Evolutionary conservation across 2,797 vertebrate species (phyloP), one percentile per base, ranked within the genome.

Genomic region (Brachymystax lenok): DNA sequence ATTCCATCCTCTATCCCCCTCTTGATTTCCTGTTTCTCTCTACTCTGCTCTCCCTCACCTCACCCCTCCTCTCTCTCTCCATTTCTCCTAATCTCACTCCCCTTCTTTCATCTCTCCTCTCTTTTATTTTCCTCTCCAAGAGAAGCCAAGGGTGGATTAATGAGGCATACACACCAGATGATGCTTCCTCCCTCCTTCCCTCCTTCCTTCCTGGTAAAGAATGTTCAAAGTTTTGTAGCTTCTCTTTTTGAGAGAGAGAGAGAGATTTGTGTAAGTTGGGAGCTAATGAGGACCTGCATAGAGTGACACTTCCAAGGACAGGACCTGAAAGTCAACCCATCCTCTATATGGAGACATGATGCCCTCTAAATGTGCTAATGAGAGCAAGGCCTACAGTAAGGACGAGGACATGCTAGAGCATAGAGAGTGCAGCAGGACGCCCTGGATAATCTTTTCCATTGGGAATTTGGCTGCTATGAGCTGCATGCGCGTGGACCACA

Each of bases 91-190:
- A 1, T 33, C 19, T 19, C 5, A 35, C 17, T 19, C n/a, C 40
- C 40, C 51, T 16, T 13, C 46, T 13, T 51, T 8, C 7, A 13
- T 24, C 30, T 21, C 52, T n/a, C 27, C 8, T n/a, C 28, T 79
- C 82, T 21, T 24, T 74, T 81, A 79, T n/a, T 81, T 88, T 84
- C 71, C 85, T 78, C 88, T 88, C 87, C 40, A 12, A 77, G 79
- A 85, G 90, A 86, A 82, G 76, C 79, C 69, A 73, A 83, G 81
- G 76, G 80, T 75, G 80, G 85, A 61, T 86, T 91, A 92, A 93
- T 92, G 90, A 92, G 84, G 87, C 88, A 85, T 76, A 86, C 75
- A 52, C 82, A 82, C 85, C 90, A 89, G 87, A 92, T 89, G 91
- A 93, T 92, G 88, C 82, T 89, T 81, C 68, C 27, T 24, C 24